These are phyloP conservation scores for Triops cancriformis DNA, from an alignment of 1,140 invertebrate genomes.

Conservation along the genomic window DNA sequence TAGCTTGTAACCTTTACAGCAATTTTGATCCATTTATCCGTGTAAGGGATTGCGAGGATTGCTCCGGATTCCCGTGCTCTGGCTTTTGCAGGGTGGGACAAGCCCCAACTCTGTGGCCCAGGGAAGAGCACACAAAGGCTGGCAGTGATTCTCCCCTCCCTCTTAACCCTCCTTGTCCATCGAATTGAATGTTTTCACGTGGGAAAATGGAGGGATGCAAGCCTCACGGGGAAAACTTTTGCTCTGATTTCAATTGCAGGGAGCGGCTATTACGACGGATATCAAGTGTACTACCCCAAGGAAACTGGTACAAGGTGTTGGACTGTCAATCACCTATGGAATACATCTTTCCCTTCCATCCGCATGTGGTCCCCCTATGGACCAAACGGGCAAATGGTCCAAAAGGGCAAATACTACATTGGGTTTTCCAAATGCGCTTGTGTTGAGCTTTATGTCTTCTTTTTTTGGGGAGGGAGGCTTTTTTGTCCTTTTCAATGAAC, in stretches of 20 bases:
- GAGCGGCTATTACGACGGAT: not conserved
- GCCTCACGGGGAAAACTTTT: not conserved
- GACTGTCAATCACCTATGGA: not conserved
- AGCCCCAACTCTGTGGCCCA: not conserved
- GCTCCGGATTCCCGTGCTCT: not conserved
- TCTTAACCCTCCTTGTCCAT: not conserved
- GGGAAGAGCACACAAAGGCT: not conserved
- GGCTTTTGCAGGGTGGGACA: not conserved
- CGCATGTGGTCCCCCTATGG: too few species aligned
- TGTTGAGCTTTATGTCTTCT: not conserved
- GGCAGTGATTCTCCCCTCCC: not conserved
- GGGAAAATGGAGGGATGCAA: not conserved
- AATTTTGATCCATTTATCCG: constrained; percentile 7
- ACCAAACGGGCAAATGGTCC: too few species aligned
- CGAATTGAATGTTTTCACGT: not conserved
- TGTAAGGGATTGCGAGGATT: not conserved
- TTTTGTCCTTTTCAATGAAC: not conserved
- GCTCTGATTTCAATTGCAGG: constrained; percentile 5
- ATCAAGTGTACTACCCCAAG: not conserved
- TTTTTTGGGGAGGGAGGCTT: not conserved
- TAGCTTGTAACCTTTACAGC: not conserved
- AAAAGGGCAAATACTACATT: too few species aligned
- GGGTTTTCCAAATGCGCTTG: not conserved
- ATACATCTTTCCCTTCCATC: not conserved
- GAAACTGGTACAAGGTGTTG: not conserved